These are phyloP conservation scores for Odontothrips loti DNA, from an alignment of 2,888 invertebrate species.

Conservation along the genomic window DNA sequence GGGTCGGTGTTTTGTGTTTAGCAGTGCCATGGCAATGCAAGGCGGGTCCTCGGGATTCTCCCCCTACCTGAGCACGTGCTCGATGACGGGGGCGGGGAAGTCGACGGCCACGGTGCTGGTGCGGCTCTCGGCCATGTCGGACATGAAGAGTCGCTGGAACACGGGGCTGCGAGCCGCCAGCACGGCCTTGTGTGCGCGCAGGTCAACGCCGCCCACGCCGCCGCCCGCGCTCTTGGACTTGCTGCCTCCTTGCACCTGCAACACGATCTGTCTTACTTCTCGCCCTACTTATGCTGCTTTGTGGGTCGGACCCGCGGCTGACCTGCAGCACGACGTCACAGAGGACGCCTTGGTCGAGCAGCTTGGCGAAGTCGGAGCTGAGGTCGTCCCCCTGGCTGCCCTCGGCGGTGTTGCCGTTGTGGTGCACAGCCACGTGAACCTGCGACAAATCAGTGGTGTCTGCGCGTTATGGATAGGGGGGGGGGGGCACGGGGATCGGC, in stretches of 20 bases:
- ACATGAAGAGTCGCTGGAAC: slow-evolving; percentile 9
- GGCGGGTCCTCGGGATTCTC: background rate
- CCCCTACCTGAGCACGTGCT: background rate
- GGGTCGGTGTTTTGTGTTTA: background rate
- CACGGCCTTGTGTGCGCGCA: slow-evolving; percentile 17
- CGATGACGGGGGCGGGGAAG: slow-evolving; percentile 13
- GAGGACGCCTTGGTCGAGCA: background rate
- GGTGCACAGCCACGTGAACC: slow-evolving; percentile 1
- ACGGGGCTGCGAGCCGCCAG: slow-evolving; percentile 17
- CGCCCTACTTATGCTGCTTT: too few species aligned
- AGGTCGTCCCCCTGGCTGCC: background rate
- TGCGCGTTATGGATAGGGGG: background rate
- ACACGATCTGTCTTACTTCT: too few species aligned
- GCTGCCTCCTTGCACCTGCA: background rate
- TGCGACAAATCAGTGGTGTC: background rate
- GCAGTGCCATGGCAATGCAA: background rate
- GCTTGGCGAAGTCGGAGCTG: slow-evolving; percentile 2
- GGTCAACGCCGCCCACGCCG: background rate
- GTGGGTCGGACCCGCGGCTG: background rate
- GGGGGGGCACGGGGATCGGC: too few species aligned
- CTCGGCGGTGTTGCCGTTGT: background rate
- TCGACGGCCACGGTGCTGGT: slow-evolving; percentile 11
- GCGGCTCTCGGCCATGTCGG: slow-evolving; percentile 18
- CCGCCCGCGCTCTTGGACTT: background rate
- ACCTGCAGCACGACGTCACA: slow-evolving; percentile 5